Evolutionary conservation across 53 echinoderm and acorn worm species (phyloP).

Genomic region (Holothuria scabra): DNA sequence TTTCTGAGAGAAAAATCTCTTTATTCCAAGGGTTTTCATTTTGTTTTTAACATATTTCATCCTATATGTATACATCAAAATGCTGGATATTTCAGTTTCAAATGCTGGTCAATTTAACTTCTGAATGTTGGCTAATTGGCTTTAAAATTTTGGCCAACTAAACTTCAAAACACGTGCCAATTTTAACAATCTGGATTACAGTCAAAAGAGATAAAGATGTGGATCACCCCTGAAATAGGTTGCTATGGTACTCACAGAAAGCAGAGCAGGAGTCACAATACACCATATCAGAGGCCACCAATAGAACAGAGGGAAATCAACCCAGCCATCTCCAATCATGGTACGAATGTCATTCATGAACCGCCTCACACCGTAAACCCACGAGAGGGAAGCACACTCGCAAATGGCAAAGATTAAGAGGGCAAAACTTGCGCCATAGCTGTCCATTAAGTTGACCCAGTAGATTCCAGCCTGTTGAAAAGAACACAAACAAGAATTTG

Average conservation of each 20-base stretch:
- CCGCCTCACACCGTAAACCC: conserved; percentile 85
- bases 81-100: too few species aligned
- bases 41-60: too few species aligned
- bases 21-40: too few species aligned
- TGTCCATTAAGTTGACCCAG: conserved; percentile 87
- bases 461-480: conserved; percentile 77
- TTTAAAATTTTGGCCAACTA: too few species aligned
- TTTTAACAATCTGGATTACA: too few species aligned
- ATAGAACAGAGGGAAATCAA: conserved; percentile 68
- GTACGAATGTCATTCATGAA: conserved; percentile 95
- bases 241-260: conserved; percentile 59
- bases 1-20: too few species aligned
- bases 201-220: too few species aligned
- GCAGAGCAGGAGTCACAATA: conserved; percentile 74
- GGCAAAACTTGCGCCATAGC: conserved; percentile 84
- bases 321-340: conserved; percentile 85
- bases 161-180: too few species aligned
- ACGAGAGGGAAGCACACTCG: conserved; percentile 89
- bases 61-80: too few species aligned
- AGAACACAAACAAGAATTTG: not conserved
- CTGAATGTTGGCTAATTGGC: too few species aligned
- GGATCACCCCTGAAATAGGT: too few species aligned
- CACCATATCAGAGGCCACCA: conserved; percentile 90
- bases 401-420: conserved; percentile 78
- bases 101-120: too few species aligned